A percentile compares a stretch with the other conserved stretches of the same genome.
phyloP scores from a whole-genome alignment of 2,888 invertebrate genomes.

The Diplolepis rosae region DNA sequence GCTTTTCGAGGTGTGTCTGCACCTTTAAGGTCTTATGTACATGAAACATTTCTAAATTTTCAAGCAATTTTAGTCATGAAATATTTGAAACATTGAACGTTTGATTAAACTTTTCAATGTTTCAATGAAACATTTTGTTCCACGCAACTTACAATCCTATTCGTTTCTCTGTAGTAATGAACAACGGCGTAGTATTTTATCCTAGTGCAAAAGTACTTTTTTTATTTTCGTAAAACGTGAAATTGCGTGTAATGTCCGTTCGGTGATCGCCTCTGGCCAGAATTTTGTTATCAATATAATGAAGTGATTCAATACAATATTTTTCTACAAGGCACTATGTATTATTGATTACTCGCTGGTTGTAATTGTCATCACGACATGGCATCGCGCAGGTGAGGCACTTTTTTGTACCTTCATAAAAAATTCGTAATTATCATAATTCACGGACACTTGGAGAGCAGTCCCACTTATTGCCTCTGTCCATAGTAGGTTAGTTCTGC shows the following conservation, averaged over 20 bases:
- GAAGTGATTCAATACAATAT: slow-evolving; percentile 32
- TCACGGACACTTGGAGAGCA: slow-evolving; percentile 55
- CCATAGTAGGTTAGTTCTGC: slow-evolving; percentile 50
- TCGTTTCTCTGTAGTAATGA: slow-evolving; percentile 13
- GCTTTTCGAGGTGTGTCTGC: too few relatives aligned
- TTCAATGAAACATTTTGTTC: too few relatives aligned
- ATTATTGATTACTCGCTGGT: slow-evolving; percentile 62
- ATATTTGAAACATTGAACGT: too few relatives aligned
- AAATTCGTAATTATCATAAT: slow-evolving; percentile 52
- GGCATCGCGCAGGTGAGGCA: slow-evolving; percentile 73
- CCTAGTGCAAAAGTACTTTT: slow-evolving; percentile 6
- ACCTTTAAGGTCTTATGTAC: too few relatives aligned
- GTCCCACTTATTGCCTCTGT: slow-evolving; percentile 49
- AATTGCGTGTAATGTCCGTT: slow-evolving; percentile 54
- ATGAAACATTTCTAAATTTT: too few relatives aligned
- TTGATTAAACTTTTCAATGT: too few relatives aligned
- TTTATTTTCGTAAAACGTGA: slow-evolving; percentile 34
- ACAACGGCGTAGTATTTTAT: background rate
- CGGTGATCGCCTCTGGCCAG: slow-evolving; percentile 44
- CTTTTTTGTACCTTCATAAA: slow-evolving; percentile 56
- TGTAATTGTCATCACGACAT: slow-evolving; percentile 65
- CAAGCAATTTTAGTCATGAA: too few relatives aligned
- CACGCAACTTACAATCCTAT: too few relatives aligned
- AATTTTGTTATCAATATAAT: slow-evolving; percentile 52
- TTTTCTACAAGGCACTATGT: slow-evolving; percentile 55